Percentiles rank a stretch among this genome's conserved stretches.
phyloP scores from a whole-genome alignment of 2,888 invertebrate species.

The Lysandra coridon region DNA sequence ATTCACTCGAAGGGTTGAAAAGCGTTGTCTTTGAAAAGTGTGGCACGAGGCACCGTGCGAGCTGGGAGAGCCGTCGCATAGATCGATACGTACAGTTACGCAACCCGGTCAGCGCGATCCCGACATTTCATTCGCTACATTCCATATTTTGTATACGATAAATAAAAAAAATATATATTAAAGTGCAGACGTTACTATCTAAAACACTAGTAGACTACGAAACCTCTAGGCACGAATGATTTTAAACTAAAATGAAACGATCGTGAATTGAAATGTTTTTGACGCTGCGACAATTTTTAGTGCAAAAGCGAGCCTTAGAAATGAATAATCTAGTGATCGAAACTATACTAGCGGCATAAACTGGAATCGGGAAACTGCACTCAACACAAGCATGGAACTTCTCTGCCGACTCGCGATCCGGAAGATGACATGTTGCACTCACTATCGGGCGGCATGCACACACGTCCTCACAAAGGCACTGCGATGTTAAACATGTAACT shows the following conservation, averaged over 20 bases:
- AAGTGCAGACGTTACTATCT: neutral
- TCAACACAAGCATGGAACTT: slow-evolving; percentile 51
- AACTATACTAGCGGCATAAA: slow-evolving; percentile 35
- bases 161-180: neutral
- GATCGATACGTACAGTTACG: slow-evolving; percentile 78
- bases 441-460: slow-evolving; percentile 68
- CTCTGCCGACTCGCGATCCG: slow-evolving; percentile 43
- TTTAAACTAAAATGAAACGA: slow-evolving; percentile 8
- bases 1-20: slow-evolving; percentile 1
- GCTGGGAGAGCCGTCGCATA: slow-evolving; percentile 64
- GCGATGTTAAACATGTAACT: slow-evolving; percentile 47
- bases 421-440: slow-evolving; percentile 58
- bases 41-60: slow-evolving; percentile 55
- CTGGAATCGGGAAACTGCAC: slow-evolving; percentile 56
- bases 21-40: slow-evolving; percentile 32
- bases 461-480: slow-evolving; percentile 71
- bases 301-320: slow-evolving; percentile 16
- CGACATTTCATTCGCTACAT: slow-evolving; percentile 44
- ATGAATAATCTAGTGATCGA: slow-evolving; percentile 27
- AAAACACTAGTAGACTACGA: neutral
- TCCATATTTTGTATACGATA: neutral
- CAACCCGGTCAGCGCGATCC: slow-evolving; percentile 70
- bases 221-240: neutral
- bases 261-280: neutral
- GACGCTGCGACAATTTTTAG: neutral